Evolutionary conservation across 2,888 invertebrate species (phyloP), one percentile per base, ranked within the genome.

Genomic region (Oscheius sp.): DNA sequence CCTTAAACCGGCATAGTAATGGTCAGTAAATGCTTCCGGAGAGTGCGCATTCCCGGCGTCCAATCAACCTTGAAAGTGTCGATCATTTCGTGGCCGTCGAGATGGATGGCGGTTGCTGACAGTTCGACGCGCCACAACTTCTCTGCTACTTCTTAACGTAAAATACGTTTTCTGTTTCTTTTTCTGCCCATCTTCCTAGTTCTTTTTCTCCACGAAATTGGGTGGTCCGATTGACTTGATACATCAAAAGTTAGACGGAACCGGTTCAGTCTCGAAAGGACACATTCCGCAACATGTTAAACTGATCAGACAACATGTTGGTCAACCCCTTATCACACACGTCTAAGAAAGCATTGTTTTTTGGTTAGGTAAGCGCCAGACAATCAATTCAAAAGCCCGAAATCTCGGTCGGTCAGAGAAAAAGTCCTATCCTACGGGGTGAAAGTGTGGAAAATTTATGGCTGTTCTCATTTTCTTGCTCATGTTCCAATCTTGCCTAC

Each of bases 21-120:
- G 33, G 33, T 48, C 63, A 47, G 29, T n/a, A 10, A 35, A 29
- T 63, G 55, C 55, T 68, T 68, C 68, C 68, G 68, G 68, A 68
- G 55, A 68, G 68, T 68, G 55, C 68, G 55, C 68, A 68, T 68
- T 68, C 68, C 55, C 68, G 55, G 68, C 55, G 68, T 68, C 68
- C 68, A 68, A 68, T 68, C 68, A 68, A 68, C 68, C 68, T 68
- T 68, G 68, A 68, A 68, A 55, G 68, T 68, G 68, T 53, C 68
- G 68, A 68, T 68, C 55, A 68, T 68, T 68, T 55, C 55, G 55
- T 68, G 68, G 68, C 68, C 55, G 68, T 53, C 68, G 68, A 68
- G 68, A 68, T 68, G 68, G 68, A 68, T 68, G 68, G 68, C 55
- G 68, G 68, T 68, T 68, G 68, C 35, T 68, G 68, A 68, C 68